Conservation (phyloP, 92 coral and sea anemone genomes). For the Palythoa grandiflora region DNA sequence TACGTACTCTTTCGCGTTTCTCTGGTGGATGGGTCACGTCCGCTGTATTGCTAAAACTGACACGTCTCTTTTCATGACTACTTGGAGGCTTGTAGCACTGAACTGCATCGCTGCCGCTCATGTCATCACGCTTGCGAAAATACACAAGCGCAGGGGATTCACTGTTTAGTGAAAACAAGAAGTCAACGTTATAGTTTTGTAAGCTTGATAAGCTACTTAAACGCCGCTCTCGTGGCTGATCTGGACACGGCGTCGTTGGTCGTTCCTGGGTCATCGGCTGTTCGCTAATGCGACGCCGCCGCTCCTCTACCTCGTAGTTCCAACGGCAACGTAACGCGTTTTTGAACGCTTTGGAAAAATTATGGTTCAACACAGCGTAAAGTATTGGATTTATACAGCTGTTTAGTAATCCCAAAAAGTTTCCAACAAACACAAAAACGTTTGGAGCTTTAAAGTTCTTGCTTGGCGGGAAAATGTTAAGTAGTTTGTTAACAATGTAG, state of each 20-base stretch:
- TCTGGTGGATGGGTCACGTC: background rate
- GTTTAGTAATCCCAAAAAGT: slow-evolving; percentile 78
- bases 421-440: slow-evolving; percentile 78
- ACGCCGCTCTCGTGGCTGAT: background rate
- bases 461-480: slow-evolving; percentile 79
- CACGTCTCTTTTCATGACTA: background rate
- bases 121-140: slow-evolving; percentile 19
- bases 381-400: slow-evolving; percentile 80
- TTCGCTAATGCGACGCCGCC: slow-evolving; percentile 61
- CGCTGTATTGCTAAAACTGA: slow-evolving; percentile 5
- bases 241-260: background rate
- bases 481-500: slow-evolving; percentile 77
- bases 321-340: slow-evolving; percentile 82
- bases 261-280: background rate
- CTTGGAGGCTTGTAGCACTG: background rate
- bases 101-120: background rate
- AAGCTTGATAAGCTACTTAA: slow-evolving; percentile 17
- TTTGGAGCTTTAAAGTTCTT: slow-evolving; percentile 59
- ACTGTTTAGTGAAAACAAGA: background rate
- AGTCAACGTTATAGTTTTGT: background rate
- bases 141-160: background rate
- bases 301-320: slow-evolving; percentile 74
- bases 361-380: slow-evolving; percentile 77
- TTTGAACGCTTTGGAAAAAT: slow-evolving; percentile 74
- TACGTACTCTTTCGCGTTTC: background rate